Evolutionary conservation across 2,888 invertebrate species (phyloP).

Genomic region (Athripsodes cinereus): DNA sequence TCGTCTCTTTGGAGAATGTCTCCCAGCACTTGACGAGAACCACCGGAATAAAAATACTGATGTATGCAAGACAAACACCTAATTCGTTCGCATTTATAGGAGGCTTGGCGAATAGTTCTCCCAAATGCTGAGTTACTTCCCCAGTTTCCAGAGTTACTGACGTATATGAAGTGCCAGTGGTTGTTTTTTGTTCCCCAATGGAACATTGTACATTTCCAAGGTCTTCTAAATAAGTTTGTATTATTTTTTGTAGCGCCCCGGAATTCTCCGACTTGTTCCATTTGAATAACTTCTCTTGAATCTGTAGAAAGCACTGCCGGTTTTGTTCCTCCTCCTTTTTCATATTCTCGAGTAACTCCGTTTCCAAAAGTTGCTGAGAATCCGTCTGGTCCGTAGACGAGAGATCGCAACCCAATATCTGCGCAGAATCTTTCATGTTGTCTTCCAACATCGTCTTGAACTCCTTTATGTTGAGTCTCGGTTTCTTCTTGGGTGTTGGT

Average conservation of each 20-base stretch:
- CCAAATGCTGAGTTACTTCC: not conserved
- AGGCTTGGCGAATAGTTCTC: not conserved
- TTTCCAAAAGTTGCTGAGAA: not conserved
- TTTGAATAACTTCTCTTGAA: not conserved
- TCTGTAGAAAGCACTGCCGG: not conserved
- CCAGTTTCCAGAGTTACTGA: not conserved
- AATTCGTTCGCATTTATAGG: not conserved
- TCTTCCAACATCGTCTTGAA: no score
- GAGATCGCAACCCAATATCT: not conserved
- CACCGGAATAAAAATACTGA: not conserved
- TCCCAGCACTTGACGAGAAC: not conserved
- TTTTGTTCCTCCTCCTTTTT: not conserved
- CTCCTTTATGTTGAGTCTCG: no score
- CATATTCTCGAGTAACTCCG: not conserved
- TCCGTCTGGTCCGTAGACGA: not conserved
- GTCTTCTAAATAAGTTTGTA: not conserved
- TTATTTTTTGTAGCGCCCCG: not conserved
- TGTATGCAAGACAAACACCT: not conserved
- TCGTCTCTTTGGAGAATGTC: not conserved
- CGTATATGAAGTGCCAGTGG: not conserved
- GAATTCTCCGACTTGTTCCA: not conserved
- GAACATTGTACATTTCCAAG: constrained; percentile 12
- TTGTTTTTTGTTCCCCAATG: constrained; percentile 15
- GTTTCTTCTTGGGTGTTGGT: no score
- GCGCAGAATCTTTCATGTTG: no score